These are phyloP conservation scores for Chromis chromis DNA, from an alignment of 2,797 vertebrate species.

Conservation along the genomic window DNA sequence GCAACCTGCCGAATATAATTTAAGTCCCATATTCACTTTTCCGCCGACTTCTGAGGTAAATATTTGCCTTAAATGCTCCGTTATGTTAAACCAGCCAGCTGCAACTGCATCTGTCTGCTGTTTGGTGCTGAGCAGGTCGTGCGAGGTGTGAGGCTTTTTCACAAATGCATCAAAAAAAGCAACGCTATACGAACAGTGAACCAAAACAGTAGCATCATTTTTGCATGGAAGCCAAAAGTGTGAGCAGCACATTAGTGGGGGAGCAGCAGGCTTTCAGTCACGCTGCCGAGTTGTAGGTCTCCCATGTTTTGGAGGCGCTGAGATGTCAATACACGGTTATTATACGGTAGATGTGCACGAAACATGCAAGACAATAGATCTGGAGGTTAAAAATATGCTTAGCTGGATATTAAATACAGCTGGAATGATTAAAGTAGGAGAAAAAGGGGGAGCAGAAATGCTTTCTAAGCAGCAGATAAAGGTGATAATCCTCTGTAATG, in stretches of 20 bases:
- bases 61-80: neutral
- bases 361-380: too few species aligned
- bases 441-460: too few species aligned
- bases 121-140: neutral
- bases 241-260: too few species aligned
- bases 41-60: neutral
- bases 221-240: too few species aligned
- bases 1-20: neutral
- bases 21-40: neutral
- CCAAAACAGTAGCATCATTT: neutral
- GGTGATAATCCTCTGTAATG: neutral
- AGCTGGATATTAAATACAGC: too few species aligned
- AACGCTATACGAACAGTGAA: neutral
- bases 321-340: neutral
- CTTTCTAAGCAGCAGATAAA: too few species aligned
- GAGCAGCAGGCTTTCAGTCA: neutral
- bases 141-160: neutral
- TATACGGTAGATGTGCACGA: too few species aligned
- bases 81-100: neutral
- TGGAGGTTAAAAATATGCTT: too few species aligned
- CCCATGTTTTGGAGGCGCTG: neutral
- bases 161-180: neutral
- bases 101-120: neutral
- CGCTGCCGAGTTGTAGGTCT: neutral
- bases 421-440: too few species aligned